These are phyloP conservation scores for Strix aluco DNA, from an alignment of 2,113 vertebrate species.

Conservation along the genomic window DNA sequence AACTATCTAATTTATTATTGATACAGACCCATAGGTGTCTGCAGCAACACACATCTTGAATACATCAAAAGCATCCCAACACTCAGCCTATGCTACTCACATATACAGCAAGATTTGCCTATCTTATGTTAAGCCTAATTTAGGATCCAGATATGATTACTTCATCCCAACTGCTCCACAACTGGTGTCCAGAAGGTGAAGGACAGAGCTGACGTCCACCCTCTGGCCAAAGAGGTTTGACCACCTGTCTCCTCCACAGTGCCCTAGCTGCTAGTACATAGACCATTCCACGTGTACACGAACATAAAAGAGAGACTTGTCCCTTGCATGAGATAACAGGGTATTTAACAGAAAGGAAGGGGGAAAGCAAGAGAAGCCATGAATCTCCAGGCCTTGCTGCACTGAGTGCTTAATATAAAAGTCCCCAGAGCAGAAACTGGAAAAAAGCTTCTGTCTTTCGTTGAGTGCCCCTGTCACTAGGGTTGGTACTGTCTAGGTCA, in stretches of 20 bases:
- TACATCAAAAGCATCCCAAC: not conserved
- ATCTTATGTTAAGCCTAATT: not conserved
- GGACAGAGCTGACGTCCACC: rapidly evolving
- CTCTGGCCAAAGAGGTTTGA: not conserved
- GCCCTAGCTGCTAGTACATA: not conserved
- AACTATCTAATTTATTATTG: not conserved
- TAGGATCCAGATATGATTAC: not conserved
- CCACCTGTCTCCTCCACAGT: not conserved
- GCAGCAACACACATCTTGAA: not conserved
- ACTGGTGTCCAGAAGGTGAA: not conserved
- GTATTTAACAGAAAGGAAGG: not conserved
- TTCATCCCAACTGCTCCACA: not conserved
- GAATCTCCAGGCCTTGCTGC: not conserved
- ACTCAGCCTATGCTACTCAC: not conserved
- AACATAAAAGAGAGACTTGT: not conserved
- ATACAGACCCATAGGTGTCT: not conserved
- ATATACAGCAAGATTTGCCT: not conserved
- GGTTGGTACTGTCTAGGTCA: not conserved
- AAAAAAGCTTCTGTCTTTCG: not conserved
- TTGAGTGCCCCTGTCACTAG: not conserved
- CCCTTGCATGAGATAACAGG: not conserved
- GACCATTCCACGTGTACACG: rapidly evolving
- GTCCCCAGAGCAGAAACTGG: not conserved
- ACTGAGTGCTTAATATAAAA: not conserved
- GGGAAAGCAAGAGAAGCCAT: rapidly evolving